Conservation (phyloP, 2,113 vertebrate species). For the Nesospiza acunhae region DNA sequence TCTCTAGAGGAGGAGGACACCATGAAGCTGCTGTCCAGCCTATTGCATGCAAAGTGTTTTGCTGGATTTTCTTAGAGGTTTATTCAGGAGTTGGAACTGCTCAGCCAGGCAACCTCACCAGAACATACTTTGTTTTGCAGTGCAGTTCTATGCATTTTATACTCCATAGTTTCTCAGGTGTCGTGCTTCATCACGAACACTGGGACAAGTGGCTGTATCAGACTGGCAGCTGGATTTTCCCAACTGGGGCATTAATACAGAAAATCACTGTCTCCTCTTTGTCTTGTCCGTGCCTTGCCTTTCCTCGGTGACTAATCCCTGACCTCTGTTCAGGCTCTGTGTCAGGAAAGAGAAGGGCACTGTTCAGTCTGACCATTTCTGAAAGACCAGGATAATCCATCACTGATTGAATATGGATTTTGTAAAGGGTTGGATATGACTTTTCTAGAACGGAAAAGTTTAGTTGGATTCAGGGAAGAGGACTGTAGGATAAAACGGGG, state of each 20-base stretch:
- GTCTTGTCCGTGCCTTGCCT: neutral
- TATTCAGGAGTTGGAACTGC: neutral
- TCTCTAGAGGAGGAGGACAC: neutral
- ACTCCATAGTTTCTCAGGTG: neutral
- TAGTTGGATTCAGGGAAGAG: neutral
- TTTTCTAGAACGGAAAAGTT: neutral
- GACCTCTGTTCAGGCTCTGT: neutral
- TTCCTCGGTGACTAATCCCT: neutral
- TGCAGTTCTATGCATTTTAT: fast-evolving
- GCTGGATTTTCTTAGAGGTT: neutral
- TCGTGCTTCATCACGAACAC: neutral
- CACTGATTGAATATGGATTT: neutral
- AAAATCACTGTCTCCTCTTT: neutral
- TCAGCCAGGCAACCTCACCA: neutral
- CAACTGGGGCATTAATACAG: neutral
- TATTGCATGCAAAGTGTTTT: neutral
- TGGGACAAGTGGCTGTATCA: neutral
- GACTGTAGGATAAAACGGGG: neutral
- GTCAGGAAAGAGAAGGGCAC: neutral
- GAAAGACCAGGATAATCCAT: neutral
- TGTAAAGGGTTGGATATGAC: fast-evolving
- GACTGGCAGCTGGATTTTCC: neutral
- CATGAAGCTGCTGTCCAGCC: neutral
- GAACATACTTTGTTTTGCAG: neutral
- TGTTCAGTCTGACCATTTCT: neutral